A percentile compares a stretch with the other conserved stretches of the same genome.
These are phyloP conservation scores for Dicaeum eximium DNA, from an alignment of 2,113 vertebrate genomes.

Conservation along the genomic window DNA sequence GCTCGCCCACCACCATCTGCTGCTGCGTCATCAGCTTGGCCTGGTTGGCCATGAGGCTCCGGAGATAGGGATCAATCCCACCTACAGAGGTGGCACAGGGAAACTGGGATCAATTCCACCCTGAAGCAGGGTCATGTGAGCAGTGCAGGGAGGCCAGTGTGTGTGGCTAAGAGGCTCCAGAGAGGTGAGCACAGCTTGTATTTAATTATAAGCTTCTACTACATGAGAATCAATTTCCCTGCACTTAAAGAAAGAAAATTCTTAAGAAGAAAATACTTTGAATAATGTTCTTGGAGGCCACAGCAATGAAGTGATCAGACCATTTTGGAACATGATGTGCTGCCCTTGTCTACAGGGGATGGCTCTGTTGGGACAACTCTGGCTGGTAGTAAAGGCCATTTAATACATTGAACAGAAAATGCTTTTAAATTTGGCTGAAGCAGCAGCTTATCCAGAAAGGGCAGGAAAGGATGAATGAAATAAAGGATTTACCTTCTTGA, in stretches of 20 bases:
- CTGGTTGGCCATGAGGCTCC: slow-evolving; percentile 72
- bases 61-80: slow-evolving; percentile 81
- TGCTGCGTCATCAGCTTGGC: slow-evolving; percentile 81
- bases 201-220: not conserved
- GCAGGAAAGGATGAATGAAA: not conserved
- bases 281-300: not conserved
- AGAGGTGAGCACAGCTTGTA: not conserved
- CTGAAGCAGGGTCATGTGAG: not conserved
- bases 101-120: slow-evolving; percentile 77
- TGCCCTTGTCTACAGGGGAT: not conserved
- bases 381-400: not conserved
- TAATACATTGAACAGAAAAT: not conserved
- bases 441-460: not conserved
- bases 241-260: not conserved
- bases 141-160: not conserved
- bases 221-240: not conserved
- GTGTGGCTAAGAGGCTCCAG: not conserved
- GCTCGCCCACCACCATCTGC: slow-evolving; percentile 79
- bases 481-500: slow-evolving; percentile 74
- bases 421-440: not conserved
- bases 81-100: slow-evolving; percentile 46
- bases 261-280: not conserved
- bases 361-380: not conserved
- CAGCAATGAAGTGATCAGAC: not conserved
- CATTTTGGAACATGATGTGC: not conserved